Conservation (phyloP, 1,140 invertebrate genomes). For the Penaeus chinensis region DNA sequence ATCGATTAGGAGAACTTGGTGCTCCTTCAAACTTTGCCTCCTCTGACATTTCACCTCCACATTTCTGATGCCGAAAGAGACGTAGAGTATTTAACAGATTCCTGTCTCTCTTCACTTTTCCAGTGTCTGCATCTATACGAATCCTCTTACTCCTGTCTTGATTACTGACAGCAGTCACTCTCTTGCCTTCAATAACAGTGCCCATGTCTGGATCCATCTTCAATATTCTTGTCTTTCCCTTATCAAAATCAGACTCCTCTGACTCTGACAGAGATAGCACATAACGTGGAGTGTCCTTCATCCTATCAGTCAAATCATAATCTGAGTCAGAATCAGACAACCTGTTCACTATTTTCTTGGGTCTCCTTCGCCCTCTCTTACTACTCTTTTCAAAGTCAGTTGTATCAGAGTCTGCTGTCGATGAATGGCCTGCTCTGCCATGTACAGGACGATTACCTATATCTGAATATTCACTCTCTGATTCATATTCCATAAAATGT, state of each 20-base stretch:
- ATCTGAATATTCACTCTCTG: conserved; percentile 49
- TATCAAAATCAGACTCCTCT: conserved; percentile 69
- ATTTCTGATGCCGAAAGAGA: conserved; percentile 72
- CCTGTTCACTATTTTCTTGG: conserved; percentile 66
- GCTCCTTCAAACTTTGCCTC: conserved; percentile 66
- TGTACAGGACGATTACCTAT: conserved; percentile 71
- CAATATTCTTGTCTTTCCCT: conserved; percentile 70
- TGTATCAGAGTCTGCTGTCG: conserved; percentile 40
- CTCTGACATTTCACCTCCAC: conserved; percentile 65
- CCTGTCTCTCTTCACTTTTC: conserved; percentile 69
- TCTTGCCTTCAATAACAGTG: conserved; percentile 56
- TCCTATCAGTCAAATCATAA: conserved; percentile 66
- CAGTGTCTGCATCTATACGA: conserved; percentile 62
- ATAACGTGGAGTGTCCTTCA: conserved; percentile 30
- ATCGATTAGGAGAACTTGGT: conserved; percentile 65
- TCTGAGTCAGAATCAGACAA: conserved; percentile 71
- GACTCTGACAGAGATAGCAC: conserved; percentile 66
- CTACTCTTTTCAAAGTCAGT: conserved; percentile 27
- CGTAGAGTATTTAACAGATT: conserved; percentile 72
- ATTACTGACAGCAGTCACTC: conserved; percentile 58
- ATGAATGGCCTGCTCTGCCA: conserved; percentile 67
- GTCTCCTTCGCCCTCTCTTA: conserved; percentile 45
- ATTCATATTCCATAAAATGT: conserved; percentile 61
- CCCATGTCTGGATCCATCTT: conserved; percentile 69
- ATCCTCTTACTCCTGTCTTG: conserved; percentile 62